Percentiles rank a stretch among this genome's conserved stretches.
These are phyloP conservation scores for Rhopalosiphum nymphaeae DNA, from an alignment of 2,888 invertebrate genomes.

Conservation along the genomic window DNA sequence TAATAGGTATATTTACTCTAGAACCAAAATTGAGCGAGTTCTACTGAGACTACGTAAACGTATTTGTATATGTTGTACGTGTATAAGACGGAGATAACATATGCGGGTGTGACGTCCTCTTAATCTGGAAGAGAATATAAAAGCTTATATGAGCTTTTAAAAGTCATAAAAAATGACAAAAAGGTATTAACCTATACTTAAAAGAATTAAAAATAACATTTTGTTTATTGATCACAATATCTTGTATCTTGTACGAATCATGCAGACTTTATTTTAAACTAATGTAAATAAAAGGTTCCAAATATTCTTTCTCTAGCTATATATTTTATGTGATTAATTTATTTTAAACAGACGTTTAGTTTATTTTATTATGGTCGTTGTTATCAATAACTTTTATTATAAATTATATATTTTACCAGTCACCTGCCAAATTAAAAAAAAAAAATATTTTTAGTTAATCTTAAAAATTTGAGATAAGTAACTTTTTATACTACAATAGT, in stretches of 20 bases:
- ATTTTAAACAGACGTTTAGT: not conserved
- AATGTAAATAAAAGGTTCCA: not conserved
- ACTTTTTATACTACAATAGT: not conserved
- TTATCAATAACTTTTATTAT: not conserved
- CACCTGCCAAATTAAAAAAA: not conserved
- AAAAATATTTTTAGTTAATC: not conserved
- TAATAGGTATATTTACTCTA: no score
- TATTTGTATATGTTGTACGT: no score
- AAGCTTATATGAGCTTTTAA: not conserved
- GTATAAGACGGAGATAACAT: no score
- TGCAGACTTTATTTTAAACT: not conserved
- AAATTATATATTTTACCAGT: not conserved
- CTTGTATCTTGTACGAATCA: not conserved
- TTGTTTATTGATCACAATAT: not conserved
- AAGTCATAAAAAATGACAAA: not conserved
- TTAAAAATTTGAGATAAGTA: not conserved
- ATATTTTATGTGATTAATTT: no score
- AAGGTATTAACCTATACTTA: not conserved
- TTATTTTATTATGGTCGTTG: not conserved
- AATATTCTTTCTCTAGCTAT: not conserved
- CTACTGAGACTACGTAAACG: no score
- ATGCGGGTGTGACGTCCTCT: no score
- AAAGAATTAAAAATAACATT: not conserved
- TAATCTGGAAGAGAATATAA: not conserved
- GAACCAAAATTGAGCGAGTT: no score